A percentile compares a stretch with the other conserved stretches of the same genome.
phyloP scores from a whole-genome alignment of 2,797 vertebrate species.

The Carduelis carduelis region DNA sequence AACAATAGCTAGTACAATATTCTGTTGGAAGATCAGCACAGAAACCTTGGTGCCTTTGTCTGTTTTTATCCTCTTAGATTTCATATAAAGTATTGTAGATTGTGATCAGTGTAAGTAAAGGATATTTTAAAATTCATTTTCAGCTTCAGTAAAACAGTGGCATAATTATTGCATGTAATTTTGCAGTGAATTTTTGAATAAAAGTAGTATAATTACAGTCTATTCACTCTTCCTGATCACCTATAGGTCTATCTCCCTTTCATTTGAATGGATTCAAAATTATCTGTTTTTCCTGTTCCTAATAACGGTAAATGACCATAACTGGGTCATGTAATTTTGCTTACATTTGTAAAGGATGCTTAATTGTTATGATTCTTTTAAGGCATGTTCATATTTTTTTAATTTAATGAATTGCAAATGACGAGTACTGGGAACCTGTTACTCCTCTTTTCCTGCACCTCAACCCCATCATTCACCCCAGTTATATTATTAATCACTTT shows the following conservation, averaged over 20 bases:
- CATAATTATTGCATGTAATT: slow-evolving; percentile 23
- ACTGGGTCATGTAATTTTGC: not conserved
- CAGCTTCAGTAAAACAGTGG: not conserved
- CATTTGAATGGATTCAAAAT: slow-evolving; percentile 20
- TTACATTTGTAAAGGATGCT: not conserved
- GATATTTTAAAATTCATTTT: not conserved
- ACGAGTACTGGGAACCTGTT: not conserved
- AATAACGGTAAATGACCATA: not conserved
- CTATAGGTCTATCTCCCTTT: not conserved
- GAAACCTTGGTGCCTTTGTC: not conserved
- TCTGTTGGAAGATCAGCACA: not conserved
- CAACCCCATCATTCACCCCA: not conserved
- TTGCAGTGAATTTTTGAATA: not conserved
- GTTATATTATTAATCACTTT: not conserved
- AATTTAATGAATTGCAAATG: not conserved
- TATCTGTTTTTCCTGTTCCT: not conserved
- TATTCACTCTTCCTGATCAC: slow-evolving; percentile 35
- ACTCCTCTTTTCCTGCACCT: not conserved
- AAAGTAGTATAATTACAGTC: slow-evolving; percentile 20
- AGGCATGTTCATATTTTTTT: not conserved
- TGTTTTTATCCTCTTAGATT: not conserved
- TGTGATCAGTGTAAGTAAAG: not conserved
- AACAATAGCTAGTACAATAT: not conserved
- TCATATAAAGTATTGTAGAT: not conserved
- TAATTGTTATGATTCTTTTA: not conserved